Evolutionary conservation across 2,888 invertebrate species (phyloP), one percentile per base, ranked within the genome.

Genomic region (Drosophila prostipennis): DNA sequence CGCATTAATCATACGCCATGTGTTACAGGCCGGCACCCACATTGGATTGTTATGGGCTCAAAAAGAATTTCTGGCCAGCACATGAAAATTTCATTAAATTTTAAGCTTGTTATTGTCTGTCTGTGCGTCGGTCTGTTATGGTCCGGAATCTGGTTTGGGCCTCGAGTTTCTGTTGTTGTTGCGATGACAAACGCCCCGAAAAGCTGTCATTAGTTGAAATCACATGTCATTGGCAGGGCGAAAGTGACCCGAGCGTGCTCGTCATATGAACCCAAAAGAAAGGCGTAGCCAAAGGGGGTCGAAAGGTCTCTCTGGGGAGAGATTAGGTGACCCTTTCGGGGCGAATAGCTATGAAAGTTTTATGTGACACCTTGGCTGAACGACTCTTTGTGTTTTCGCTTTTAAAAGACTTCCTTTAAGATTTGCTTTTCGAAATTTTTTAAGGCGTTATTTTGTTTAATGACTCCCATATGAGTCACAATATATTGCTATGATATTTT

Each of bases 161-260:
- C 40, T 29, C 54, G 57, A 37, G 45, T 26, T 48, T 40, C 37
- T 64, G 65, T 37, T 74, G 63, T 42, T 58, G 51, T 32, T 76
- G 58, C 39, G 72, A 57, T 56, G 61, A 67, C 61, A 72, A 54
- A 68, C 68, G 56, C 58, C 56, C 71, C 77, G 56, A 84, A 89
- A 72, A 72, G 55, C 77, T 88, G 83, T 78, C 88, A 89, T 87
- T 89, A 83, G 87, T 80, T 78, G 76, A 80, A 88, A 88, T 89
- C 88, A 78, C 87, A 83, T 86, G 86, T 81, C 88, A 86, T 77
- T 76, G 77, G 65, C 87, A 86, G 73, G 57, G 68, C 65, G 19
- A 71, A 77, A 85, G 65, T 85, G 86, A 85, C 74, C 83, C 58
- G 34, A 46, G 37, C 45, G 13, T 46, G 60, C 36, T 23, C 39